Evolutionary conservation across 2,888 invertebrate genomes (phyloP).

Genomic region (Conus canariensis): DNA sequence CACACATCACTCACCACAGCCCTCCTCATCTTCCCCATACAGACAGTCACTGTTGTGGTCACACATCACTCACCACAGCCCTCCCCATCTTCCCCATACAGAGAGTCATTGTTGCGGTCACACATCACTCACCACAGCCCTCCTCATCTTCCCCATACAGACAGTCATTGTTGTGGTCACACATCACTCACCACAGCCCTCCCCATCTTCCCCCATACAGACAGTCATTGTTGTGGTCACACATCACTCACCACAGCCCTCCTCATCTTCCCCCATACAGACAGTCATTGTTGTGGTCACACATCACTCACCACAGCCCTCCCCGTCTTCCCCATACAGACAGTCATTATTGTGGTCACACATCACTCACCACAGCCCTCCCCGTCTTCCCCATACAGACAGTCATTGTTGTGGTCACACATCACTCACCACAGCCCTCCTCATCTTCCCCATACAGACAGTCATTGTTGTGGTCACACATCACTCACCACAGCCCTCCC

Average conservation of each 20-base stretch:
- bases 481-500: slow-evolving; percentile 77
- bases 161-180: neutral
- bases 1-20: slow-evolving; percentile 77
- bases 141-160: too few relatives aligned
- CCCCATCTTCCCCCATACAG: slow-evolving; percentile 33
- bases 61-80: slow-evolving; percentile 61
- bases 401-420: too few relatives aligned
- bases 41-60: slow-evolving; percentile 79
- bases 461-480: neutral
- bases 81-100: too few relatives aligned
- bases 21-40: slow-evolving; percentile 79
- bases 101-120: too few relatives aligned
- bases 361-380: neutral
- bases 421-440: too few relatives aligned
- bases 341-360: slow-evolving; percentile 80
- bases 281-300: neutral
- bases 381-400: too few relatives aligned
- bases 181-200: slow-evolving; percentile 77
- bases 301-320: slow-evolving; percentile 78
- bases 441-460: too few relatives aligned
- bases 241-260: too few relatives aligned
- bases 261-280: too few relatives aligned
- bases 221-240: slow-evolving; percentile 48
- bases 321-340: slow-evolving; percentile 79
- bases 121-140: too few relatives aligned